A percentile compares a stretch with the other conserved stretches of the same genome.
phyloP scores from a whole-genome alignment of 2,888 invertebrate species.

The Pasiphila rectangulata region DNA sequence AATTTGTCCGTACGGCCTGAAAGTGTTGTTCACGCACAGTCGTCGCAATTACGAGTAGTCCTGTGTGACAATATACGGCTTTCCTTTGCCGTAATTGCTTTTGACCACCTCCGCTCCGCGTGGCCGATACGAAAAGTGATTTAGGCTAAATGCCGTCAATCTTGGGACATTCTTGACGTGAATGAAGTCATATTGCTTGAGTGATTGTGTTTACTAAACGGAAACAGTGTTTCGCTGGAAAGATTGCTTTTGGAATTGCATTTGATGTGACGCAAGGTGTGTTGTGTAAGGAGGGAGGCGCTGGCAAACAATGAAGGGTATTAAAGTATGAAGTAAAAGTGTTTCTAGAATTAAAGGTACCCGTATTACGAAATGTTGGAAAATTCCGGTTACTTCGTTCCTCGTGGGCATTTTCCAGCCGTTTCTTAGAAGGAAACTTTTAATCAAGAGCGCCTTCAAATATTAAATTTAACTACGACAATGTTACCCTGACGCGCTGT shows the following conservation, averaged over 20 bases:
- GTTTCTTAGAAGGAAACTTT: too few species aligned
- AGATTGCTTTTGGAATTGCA: slow-evolving; percentile 2
- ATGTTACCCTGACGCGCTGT: too few species aligned
- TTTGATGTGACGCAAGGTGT: background rate
- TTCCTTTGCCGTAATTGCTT: slow-evolving; percentile 24
- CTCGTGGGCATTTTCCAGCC: too few species aligned
- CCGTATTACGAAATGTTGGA: too few species aligned
- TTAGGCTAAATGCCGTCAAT: slow-evolving; percentile 29
- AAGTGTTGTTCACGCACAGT: slow-evolving; percentile 9
- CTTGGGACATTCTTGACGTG: slow-evolving; percentile 10
- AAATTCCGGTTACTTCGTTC: too few species aligned
- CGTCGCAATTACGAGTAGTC: slow-evolving; percentile 20
- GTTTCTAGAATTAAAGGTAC: background rate
- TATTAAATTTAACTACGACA: too few species aligned
- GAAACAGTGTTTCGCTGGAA: background rate
- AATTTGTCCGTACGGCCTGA: too few species aligned
- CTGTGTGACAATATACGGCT: slow-evolving; percentile 28
- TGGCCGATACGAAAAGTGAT: slow-evolving; percentile 23
- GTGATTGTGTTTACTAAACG: background rate
- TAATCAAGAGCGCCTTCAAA: too few species aligned
- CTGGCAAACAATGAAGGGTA: background rate
- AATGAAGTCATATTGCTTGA: slow-evolving; percentile 18
- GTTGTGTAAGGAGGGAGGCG: background rate
- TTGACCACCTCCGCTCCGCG: slow-evolving; percentile 17
- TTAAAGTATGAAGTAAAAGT: background rate